phyloP scores from a whole-genome alignment of 2,888 invertebrate species.

The Prosapia bicincta region DNA sequence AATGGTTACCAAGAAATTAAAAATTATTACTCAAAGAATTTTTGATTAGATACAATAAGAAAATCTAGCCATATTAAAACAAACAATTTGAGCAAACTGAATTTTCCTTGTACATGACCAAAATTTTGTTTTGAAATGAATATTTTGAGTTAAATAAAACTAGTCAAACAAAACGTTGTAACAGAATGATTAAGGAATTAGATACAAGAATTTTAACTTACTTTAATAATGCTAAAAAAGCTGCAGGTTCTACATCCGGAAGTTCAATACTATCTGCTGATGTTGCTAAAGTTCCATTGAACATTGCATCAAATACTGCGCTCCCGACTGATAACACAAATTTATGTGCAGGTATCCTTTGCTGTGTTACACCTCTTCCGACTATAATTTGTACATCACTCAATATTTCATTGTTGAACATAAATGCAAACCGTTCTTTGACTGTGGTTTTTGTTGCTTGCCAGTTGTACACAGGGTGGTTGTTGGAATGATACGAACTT shows the following conservation, averaged over 20 bases:
- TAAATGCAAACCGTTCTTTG: conserved; percentile 68
- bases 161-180: no score
- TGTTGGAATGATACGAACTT: conserved; percentile 4
- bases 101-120: no score
- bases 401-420: conserved; percentile 62
- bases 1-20: no score
- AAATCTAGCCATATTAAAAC: no score
- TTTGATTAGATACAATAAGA: no score
- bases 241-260: conserved; percentile 79
- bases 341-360: conserved; percentile 74
- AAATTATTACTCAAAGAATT: no score
- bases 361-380: conserved; percentile 63
- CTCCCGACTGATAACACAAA: conserved; percentile 78
- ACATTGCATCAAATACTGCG: conserved; percentile 85
- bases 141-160: no score
- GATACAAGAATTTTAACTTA: conserved; percentile 31
- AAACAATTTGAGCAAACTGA: no score
- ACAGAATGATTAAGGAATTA: no score
- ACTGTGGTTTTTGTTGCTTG: conserved; percentile 73
- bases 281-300: conserved; percentile 70
- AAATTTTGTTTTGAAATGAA: no score
- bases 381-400: conserved; percentile 77
- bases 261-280: conserved; percentile 69
- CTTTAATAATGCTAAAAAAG: conserved; percentile 69
- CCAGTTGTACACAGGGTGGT: conserved; percentile 53